These are phyloP conservation scores for Coryphaenoides rupestris DNA, from an alignment of 2,113 vertebrate species.

Conservation along the genomic window DNA sequence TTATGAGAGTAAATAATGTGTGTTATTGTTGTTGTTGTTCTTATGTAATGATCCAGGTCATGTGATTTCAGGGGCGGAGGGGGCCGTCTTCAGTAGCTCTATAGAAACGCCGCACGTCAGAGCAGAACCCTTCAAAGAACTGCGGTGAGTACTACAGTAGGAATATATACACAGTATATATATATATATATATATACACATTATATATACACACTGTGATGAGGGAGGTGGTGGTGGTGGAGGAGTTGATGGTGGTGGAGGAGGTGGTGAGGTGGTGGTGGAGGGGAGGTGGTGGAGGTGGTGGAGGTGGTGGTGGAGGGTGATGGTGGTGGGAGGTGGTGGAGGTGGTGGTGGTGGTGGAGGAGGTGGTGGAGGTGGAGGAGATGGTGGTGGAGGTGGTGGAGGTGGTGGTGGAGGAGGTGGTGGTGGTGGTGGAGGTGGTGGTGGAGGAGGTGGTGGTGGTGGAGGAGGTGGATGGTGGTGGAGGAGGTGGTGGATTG, in stretches of 20 bases:
- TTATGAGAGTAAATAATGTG: too few relatives aligned
- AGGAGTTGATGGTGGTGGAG: too few relatives aligned
- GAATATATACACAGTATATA: background rate
- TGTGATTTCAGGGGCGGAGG: constrained; percentile 92
- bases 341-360: too few relatives aligned
- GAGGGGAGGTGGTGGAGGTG: too few relatives aligned
- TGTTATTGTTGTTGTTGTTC: too few relatives aligned
- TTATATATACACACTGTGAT: too few relatives aligned
- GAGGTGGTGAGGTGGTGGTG: too few relatives aligned
- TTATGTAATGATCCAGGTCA: constrained; percentile 48
- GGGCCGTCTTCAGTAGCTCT: constrained; percentile 95
- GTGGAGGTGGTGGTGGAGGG: too few relatives aligned
- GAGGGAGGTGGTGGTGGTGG: too few relatives aligned
- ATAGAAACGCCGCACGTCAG: constrained; percentile 97
- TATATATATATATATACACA: background rate
- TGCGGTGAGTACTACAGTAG: constrained; percentile 79
- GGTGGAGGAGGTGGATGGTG: constrained; percentile 1
- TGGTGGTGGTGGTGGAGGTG: background rate
- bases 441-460: background rate
- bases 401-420: background rate
- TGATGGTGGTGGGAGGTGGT: too few relatives aligned
- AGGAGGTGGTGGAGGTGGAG: too few relatives aligned
- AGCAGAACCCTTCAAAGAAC: constrained; percentile 97
- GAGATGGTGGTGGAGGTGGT: too few relatives aligned
- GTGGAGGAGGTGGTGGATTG: background rate